Evolutionary conservation across 2,797 vertebrate genomes (phyloP).

Genomic region (Acipenser oxyrinchus): DNA sequence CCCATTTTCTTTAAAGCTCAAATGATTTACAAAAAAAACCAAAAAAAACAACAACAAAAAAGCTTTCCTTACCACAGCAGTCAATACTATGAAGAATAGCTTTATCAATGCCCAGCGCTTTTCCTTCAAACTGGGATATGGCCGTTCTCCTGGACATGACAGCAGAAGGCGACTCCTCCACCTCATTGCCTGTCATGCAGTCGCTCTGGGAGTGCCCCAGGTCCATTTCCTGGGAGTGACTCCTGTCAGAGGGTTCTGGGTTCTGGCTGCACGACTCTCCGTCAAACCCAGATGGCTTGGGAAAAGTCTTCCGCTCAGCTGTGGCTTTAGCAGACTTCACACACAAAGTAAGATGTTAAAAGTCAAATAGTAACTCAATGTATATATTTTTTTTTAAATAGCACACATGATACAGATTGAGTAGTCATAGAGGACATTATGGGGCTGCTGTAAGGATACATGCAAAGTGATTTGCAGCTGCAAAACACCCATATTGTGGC

Average conservation of each 20-base stretch:
- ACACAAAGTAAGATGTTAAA: not conserved
- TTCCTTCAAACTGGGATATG: slow-evolving; percentile 87
- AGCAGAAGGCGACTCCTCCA: slow-evolving; percentile 72
- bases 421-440: too few relatives aligned
- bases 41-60: not conserved
- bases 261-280: slow-evolving; percentile 72
- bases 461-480: too few relatives aligned
- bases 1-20: not conserved
- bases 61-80: slow-evolving; percentile 78
- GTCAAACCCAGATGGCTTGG: slow-evolving; percentile 74
- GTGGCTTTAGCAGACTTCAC: slow-evolving; percentile 82
- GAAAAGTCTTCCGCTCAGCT: slow-evolving; percentile 73
- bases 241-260: slow-evolving; percentile 61
- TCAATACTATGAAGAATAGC: slow-evolving; percentile 97
- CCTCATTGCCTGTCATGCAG: slow-evolving; percentile 70
- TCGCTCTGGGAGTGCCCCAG: slow-evolving; percentile 73
- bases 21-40: not conserved
- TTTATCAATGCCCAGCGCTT: slow-evolving; percentile 92
- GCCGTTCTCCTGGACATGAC: slow-evolving; percentile 84
- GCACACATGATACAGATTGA: too few relatives aligned
- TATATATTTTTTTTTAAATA: too few relatives aligned
- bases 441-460: too few relatives aligned
- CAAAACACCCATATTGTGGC: too few relatives aligned
- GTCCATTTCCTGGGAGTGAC: slow-evolving; percentile 75
- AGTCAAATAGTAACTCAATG: too few relatives aligned